Evolutionary conservation across 2,797 vertebrate species (phyloP), one percentile per base, ranked within the genome.

Genomic region (Loris lydekkerianus): DNA sequence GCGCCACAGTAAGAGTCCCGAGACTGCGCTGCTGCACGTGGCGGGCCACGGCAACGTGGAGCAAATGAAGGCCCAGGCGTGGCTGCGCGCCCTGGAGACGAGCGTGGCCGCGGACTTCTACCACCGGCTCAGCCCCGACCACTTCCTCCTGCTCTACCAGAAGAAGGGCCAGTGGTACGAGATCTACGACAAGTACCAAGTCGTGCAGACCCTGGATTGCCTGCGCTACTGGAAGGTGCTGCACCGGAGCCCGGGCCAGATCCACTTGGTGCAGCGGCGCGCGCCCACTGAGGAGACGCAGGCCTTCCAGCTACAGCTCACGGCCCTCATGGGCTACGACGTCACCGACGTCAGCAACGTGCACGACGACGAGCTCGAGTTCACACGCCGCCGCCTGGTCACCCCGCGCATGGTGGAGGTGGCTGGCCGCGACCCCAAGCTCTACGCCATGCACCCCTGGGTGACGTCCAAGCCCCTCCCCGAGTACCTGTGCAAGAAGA

Each of bases 381-480:
- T 99, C 98, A 99, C 99, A 0, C 99, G 99, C 34, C 98, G 99
- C 95, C 99, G 99, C 96, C 98, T 99, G 92, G 98, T 99, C 94
- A 99, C 99, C 1, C 99, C 99, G 0, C 98, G 99, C 10, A 99
- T 99, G 98, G 98, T 99, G 7, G 99, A 99, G 95, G 98, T 99
- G 85, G 98, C 98, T 0, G 98, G 99, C 91, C 98, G 99, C 0
- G 99, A 99, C 97, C 98, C 99, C 4, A 98, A 97, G 56, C 98
- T 99, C 37, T 99, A 99, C 91, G 99, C 99, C 37, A 99, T 99
- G 99, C 99, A 99, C 98, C 99, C 99, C 10, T 99, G 99, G 99
- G 98, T 99, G 95, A 99, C 99, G 0, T 98, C 98, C 87, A 99
- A 99, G 92, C 98, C 98, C 0, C 98, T 99, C 53, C 99, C 99